phyloP scores from a whole-genome alignment of 2,113 vertebrate genomes.

The Chelonoidis abingdonii region DNA sequence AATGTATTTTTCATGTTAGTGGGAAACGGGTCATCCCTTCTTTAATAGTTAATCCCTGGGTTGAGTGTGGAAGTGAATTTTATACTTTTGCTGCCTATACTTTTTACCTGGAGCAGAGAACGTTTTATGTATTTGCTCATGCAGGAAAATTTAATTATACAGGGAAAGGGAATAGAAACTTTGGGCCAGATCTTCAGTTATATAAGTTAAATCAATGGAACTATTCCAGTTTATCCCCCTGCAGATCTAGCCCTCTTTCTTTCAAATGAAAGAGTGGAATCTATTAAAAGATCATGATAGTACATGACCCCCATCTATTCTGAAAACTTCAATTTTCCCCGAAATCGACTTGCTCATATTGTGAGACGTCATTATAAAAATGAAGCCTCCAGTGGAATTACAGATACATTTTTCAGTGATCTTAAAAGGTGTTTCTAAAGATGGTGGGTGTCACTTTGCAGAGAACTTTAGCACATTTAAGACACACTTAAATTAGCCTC shows the following conservation, averaged over 20 bases:
- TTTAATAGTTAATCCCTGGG: not conserved
- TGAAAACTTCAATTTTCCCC: not conserved
- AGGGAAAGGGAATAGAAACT: not conserved
- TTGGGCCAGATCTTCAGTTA: not conserved
- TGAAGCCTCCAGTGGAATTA: not conserved
- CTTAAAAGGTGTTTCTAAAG: slow-evolving; percentile 40
- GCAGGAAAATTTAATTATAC: not conserved
- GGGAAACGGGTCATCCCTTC: not conserved
- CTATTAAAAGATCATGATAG: not conserved
- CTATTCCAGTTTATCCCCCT: not conserved
- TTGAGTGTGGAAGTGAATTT: not conserved
- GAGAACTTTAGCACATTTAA: slow-evolving; percentile 62
- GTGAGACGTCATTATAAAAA: not conserved
- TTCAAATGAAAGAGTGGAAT: not conserved
- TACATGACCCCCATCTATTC: not conserved
- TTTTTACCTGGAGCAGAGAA: not conserved
- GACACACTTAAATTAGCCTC: slow-evolving; percentile 59
- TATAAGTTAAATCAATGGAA: not conserved
- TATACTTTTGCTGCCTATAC: not conserved
- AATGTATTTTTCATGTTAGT: not conserved
- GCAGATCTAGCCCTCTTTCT: not conserved
- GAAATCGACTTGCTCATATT: not conserved
- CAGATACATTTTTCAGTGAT: slow-evolving; percentile 36
- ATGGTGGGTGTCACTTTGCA: slow-evolving; percentile 48
- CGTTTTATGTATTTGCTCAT: not conserved